A percentile compares a stretch with the other conserved stretches of the same genome.
phyloP scores from a whole-genome alignment of 2,888 invertebrate genomes.

The Deilephila porcellus region DNA sequence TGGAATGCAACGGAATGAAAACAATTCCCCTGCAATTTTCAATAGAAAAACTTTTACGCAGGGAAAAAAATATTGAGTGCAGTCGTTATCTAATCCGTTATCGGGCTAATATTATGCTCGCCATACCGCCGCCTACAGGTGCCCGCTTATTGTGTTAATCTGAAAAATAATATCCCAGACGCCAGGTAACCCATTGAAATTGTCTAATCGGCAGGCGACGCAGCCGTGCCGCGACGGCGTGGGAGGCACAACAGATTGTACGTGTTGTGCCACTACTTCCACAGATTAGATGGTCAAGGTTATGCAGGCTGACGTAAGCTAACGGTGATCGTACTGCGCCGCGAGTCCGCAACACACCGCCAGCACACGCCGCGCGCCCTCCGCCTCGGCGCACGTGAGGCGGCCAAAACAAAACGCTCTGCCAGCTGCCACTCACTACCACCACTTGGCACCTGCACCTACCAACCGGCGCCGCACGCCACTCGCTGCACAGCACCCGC shows the following conservation, averaged over 20 bases:
- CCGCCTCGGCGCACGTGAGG: conserved; percentile 5
- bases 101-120: conserved; percentile 76
- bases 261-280: conserved; percentile 50
- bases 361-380: background rate
- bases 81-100: conserved; percentile 78
- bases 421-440: background rate
- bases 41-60: conserved; percentile 38
- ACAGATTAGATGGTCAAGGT: conserved; percentile 75
- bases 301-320: conserved; percentile 67
- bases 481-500: background rate
- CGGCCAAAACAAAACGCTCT: conserved; percentile 14
- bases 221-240: conserved; percentile 36
- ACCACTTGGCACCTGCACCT: background rate
- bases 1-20: conserved; percentile 18
- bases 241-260: conserved; percentile 53
- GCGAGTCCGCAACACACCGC: conserved; percentile 15
- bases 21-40: conserved; percentile 39
- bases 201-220: conserved; percentile 41
- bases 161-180: conserved; percentile 46
- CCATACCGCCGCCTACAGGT: conserved; percentile 61
- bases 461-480: background rate
- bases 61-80: conserved; percentile 66
- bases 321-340: conserved; percentile 43
- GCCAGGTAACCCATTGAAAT: conserved; percentile 42
- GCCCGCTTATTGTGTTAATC: conserved; percentile 50